A percentile compares a stretch with the other conserved stretches of the same genome.
These are phyloP conservation scores for Gallinago nigripennis DNA, from an alignment of 2,797 vertebrate genomes.

Conservation along the genomic window DNA sequence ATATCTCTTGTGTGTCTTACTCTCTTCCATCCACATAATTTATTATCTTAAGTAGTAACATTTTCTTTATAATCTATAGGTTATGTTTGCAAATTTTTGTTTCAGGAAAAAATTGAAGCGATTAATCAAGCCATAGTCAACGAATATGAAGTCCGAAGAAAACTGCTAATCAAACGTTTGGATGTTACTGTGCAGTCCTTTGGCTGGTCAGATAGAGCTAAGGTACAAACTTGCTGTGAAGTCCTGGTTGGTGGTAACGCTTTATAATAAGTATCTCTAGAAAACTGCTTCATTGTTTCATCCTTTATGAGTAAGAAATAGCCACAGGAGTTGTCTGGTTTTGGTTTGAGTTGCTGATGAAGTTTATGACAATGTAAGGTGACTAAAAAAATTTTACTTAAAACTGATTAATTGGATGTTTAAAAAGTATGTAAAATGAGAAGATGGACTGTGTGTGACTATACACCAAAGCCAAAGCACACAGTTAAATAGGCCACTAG, in stretches of 20 bases:
- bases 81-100: conserved; percentile 30
- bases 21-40: neutral
- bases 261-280: neutral
- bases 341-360: neutral
- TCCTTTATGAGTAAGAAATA: neutral
- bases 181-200: conserved; percentile 98
- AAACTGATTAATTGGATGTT: neutral
- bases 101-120: conserved; percentile 95
- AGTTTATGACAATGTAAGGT: neutral
- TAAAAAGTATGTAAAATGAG: neutral
- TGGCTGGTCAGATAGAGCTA: conserved; percentile 96
- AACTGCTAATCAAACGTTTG: conserved; percentile 94
- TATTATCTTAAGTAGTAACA: neutral
- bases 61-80: neutral
- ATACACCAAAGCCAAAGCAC: neutral
- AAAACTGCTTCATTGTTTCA: neutral
- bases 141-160: conserved; percentile 94
- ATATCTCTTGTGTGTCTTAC: neutral
- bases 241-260: neutral
- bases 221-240: conserved; percentile 79
- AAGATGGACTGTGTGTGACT: neutral
- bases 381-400: neutral
- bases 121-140: conserved; percentile 95
- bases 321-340: neutral
- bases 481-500: neutral